Base-by-base conservation (phyloP, 2,797 vertebrate genomes). In the Sebastes steindachneri region DNA sequence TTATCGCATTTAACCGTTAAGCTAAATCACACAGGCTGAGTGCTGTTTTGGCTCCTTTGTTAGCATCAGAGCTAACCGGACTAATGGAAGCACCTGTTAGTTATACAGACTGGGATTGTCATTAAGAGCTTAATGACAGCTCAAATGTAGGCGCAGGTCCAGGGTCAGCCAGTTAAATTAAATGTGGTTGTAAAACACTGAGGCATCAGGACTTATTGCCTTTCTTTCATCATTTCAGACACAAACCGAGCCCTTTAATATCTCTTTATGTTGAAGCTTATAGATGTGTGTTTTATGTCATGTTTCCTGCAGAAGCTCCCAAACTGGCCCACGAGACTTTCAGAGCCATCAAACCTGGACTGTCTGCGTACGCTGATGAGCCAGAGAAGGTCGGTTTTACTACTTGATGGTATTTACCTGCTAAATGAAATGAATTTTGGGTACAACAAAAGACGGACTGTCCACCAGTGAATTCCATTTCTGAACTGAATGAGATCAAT, bases 331-430 rank as follows among this genome's bases (percentile, higher is more conserved):
- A 96, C 1, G 97, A 99, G 91, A 97, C 95, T 0, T 99, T 99
- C 92, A 96, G 85, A 90, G 97, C 97, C 33, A 95, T 99, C 90
- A 96, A 97, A 83, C 98, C 98, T 2, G 98, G 98, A 25, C 96
- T 99, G 4, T 99, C 98, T 19, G 96, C 97, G 0, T 99, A 98
- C 19, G 97, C 97, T 1, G 97, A 99, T 57, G 95, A 97, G 2
- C 96, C 98, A 0, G 94, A 97, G 55, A 95, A 98, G 97, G 98
- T 53, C 4, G 2, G 45, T 21, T 35, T 45, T 45, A 45, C 41
- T 45, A 45, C 41, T 17, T 45, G 41, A 45, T 45, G 41, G 3
- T 45, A 17, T 45, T 45, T 17, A 45, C 41, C 0, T 45, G 41
- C 14, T 45, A 45, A 45, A 45, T 45, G 6, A 45, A 45, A 45